Evolutionary conservation across 1,140 invertebrate species (phyloP), one percentile per base, ranked within the genome.

Genomic region (Ips nitidus): DNA sequence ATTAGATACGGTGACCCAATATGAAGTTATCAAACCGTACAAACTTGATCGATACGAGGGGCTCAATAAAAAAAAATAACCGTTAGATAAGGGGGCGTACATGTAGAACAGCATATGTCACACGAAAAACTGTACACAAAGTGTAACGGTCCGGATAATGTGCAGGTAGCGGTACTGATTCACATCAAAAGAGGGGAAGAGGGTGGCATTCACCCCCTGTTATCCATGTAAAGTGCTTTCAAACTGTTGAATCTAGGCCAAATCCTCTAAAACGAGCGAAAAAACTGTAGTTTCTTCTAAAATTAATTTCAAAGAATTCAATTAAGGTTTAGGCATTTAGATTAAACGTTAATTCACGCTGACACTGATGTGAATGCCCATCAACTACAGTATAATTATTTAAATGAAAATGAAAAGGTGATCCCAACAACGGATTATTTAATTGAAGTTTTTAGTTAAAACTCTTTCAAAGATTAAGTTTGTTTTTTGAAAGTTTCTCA

Each of bases 111-210:
- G 6, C 50, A 55, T 52, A 65, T 65, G 63, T 53, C 41, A 56
- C 52, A 43, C 38, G 6, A 37, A 56, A 65, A 56, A 56, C 6
- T 50, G 40, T 63, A 38, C 38, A 65, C 63, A 41, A 41, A 8
- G 47, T 55, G 63, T 65, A 65, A 65, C 63, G 63, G 63, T 52
- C 52, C 63, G 52, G 55, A 43, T 55, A 55, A 42, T 55, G 52
- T 56, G 63, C 63, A 65, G 63, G 63, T 65, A 65, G 63, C 63
- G 63, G 63, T 65, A 65, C 63, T 65, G 63, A 55, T 65, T 65
- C 47, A 52, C 55, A 65, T 65, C 63, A 22, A 22, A 22, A 22
- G 22, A 22, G 22, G 22, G 22, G 22, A 22, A 22, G 50, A 39
- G 50, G 52, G 63, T 8, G 7, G 7, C 38, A 56, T 56, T 53